A percentile compares a stretch with the other conserved stretches of the same genome.
Evolutionary conservation across 2,888 invertebrate species (phyloP).

Genomic region (Adineta ricciae): DNA sequence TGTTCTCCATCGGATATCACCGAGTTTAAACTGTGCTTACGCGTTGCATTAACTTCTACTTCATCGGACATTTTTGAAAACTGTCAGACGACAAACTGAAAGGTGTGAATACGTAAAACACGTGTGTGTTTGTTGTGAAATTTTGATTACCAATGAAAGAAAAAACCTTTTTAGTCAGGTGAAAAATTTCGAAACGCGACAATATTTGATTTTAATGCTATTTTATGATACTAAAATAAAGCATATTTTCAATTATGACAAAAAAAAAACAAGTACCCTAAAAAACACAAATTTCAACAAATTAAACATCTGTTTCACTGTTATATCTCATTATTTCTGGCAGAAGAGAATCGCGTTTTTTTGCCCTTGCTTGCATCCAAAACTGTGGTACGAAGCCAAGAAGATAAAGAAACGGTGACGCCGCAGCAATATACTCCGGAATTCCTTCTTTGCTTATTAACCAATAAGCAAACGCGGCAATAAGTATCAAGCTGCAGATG

Average conservation of each 20-base stretch:
- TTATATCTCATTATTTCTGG: neutral
- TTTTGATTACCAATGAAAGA: no score
- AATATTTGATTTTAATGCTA: no score
- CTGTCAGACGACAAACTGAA: no score
- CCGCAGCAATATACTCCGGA: neutral
- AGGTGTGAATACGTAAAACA: no score
- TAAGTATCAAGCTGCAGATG: neutral
- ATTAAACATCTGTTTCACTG: neutral
- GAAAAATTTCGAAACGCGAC: no score
- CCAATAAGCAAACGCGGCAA: neutral
- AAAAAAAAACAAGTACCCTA: no score
- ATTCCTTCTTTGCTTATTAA: neutral
- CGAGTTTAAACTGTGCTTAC: neutral
- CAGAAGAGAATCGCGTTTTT: neutral
- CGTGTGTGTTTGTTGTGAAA: no score
- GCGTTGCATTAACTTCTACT: neutral
- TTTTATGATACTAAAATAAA: no score
- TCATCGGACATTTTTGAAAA: neutral
- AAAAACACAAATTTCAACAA: no score
- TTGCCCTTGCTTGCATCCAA: neutral
- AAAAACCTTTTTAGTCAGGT: no score
- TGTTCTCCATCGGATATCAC: neutral
- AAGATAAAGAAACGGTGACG: neutral
- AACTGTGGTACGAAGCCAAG: neutral
- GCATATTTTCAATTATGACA: no score